Conservation (phyloP, 2,797 vertebrate genomes). For the Squalus acanthias region DNA sequence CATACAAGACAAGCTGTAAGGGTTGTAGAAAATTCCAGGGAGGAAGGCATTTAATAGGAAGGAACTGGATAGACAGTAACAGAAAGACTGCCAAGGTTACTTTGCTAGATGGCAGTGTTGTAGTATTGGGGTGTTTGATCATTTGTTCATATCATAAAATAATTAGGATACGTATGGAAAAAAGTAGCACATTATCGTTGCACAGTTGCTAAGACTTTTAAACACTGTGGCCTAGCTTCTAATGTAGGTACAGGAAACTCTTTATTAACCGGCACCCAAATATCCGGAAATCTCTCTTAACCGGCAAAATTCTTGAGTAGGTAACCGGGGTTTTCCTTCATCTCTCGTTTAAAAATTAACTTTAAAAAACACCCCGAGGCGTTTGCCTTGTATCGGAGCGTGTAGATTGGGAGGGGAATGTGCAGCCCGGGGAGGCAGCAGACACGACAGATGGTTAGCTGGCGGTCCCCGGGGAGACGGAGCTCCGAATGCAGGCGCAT, state of each 20-base stretch:
- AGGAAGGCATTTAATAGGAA: neutral
- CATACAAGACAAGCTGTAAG: neutral
- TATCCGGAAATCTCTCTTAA: too few species aligned
- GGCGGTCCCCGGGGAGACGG: too few species aligned
- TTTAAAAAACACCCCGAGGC: too few species aligned
- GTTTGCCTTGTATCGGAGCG: too few species aligned
- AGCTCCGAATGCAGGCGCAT: too few species aligned
- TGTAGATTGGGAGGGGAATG: too few species aligned
- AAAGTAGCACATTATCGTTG: neutral
- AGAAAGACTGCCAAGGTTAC: neutral
- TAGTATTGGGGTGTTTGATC: neutral
- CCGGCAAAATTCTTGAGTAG: too few species aligned
- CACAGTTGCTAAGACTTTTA: neutral
- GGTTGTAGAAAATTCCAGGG: neutral
- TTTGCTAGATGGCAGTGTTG: conserved; percentile 34
- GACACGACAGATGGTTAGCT: too few species aligned
- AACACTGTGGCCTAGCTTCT: neutral
- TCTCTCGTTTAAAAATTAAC: too few species aligned
- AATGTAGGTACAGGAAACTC: neutral
- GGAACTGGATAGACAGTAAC: neutral
- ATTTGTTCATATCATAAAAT: neutral
- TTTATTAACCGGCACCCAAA: too few species aligned
- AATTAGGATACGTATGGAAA: neutral
- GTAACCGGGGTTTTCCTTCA: too few species aligned
- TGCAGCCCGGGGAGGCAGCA: too few species aligned